Conservation (phyloP, 2,888 invertebrate genomes). For the Andricus curvator region DNA sequence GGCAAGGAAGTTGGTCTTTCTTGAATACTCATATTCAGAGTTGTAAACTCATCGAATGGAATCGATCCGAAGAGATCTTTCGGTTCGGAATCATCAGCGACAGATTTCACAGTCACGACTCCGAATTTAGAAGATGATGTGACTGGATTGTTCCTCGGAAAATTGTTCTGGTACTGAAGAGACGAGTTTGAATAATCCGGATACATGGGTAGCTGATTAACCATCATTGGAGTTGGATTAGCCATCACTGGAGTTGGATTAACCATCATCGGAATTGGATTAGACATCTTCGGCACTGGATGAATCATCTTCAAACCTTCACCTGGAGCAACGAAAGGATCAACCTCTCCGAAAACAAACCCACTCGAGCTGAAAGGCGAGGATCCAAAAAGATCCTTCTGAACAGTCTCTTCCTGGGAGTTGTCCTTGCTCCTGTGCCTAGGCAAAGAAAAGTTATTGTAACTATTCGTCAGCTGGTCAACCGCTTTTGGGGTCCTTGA, state of each 20-base stretch:
- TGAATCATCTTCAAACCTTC: background rate
- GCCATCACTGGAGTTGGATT: constrained; percentile 36
- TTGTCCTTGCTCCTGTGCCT: constrained; percentile 47
- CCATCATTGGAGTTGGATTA: constrained; percentile 38
- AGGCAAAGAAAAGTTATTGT: constrained; percentile 30
- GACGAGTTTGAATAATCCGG: constrained; percentile 49
- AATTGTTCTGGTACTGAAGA: constrained; percentile 49
- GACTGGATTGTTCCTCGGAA: constrained; percentile 43
- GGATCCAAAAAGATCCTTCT: constrained; percentile 76
- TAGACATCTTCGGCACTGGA: constrained; percentile 38
- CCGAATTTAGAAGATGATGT: constrained; percentile 66
- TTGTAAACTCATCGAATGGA: constrained; percentile 74
- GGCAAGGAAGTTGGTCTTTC: constrained; percentile 72
- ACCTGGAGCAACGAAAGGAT: constrained; percentile 64
- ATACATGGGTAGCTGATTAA: constrained; percentile 45
- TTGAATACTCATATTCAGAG: constrained; percentile 63
- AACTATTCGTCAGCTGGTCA: constrained; percentile 41
- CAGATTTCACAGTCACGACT: constrained; percentile 67
- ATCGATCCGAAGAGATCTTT: constrained; percentile 76
- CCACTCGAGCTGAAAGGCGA: constrained; percentile 73
- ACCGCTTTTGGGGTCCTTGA: constrained; percentile 40
- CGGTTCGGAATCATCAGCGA: constrained; percentile 44
- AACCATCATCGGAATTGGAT: constrained; percentile 38
- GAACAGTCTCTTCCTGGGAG: constrained; percentile 31
- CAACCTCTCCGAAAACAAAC: constrained; percentile 59